These are phyloP conservation scores for Andrena marginata DNA, from an alignment of 2,888 invertebrate genomes.

Conservation along the genomic window DNA sequence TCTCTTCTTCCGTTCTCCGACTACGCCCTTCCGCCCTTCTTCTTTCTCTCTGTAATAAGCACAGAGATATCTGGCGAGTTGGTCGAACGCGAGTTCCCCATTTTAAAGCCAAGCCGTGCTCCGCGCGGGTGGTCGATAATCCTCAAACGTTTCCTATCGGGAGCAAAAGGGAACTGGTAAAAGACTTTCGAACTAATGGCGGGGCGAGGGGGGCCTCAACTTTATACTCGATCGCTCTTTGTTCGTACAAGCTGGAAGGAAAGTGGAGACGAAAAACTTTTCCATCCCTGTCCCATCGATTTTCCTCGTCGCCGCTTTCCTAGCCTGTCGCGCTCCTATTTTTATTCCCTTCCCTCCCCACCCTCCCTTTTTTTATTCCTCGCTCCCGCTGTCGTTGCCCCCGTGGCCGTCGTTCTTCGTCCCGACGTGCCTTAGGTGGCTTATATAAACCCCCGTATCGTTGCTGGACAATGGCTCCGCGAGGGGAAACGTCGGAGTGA, in stretches of 20 bases:
- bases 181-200: constrained; percentile 59
- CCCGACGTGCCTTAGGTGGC: not conserved
- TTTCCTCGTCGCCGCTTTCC: constrained; percentile 36
- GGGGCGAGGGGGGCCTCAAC: constrained; percentile 42
- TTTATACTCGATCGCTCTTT: constrained; percentile 59
- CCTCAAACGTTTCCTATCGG: constrained; percentile 51
- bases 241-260: constrained; percentile 42
- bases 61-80: constrained; percentile 17
- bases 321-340: constrained; percentile 5
- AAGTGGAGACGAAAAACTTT: constrained; percentile 60
- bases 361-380: not conserved
- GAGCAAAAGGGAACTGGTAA: constrained; percentile 41
- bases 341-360: no score
- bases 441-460: constrained; percentile 10
- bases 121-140: constrained; percentile 42
- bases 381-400: not conserved
- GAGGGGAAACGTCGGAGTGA: not conserved
- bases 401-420: not conserved
- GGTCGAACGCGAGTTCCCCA: constrained; percentile 34
- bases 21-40: not conserved
- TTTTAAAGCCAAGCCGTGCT: constrained; percentile 3
- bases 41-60: constrained; percentile 31
- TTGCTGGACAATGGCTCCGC: not conserved
- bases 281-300: constrained; percentile 59
- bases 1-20: not conserved